Conservation (phyloP, 2,797 vertebrate species). For the Zalophus californianus region DNA sequence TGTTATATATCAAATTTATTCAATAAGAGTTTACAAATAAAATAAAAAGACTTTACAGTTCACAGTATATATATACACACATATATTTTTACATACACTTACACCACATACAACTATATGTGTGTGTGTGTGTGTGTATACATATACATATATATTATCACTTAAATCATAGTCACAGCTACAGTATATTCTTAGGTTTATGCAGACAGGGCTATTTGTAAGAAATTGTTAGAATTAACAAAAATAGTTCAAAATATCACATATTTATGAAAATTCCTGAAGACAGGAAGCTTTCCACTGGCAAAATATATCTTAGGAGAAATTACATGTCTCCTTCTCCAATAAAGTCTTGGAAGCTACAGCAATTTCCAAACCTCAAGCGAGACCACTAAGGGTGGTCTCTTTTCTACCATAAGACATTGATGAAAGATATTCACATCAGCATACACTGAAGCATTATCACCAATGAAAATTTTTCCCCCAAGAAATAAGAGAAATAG, state of each 20-base stretch:
- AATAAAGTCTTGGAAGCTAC: background rate
- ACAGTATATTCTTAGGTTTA: background rate
- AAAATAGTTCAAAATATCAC: background rate
- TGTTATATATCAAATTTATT: background rate
- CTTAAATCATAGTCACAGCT: background rate
- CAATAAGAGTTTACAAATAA: background rate
- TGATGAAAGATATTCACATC: background rate
- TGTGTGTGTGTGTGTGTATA: background rate
- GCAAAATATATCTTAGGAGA: background rate
- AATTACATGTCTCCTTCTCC: background rate
- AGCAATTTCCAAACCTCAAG: background rate
- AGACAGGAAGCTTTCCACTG: background rate
- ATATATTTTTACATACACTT: background rate
- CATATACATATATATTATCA: background rate
- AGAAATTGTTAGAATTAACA: constrained; percentile 41
- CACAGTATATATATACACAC: background rate
- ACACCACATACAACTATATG: background rate
- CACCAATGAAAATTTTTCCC: constrained; percentile 2
- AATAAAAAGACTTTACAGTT: background rate
- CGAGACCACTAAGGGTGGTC: background rate
- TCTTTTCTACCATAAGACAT: background rate
- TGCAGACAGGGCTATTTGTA: background rate
- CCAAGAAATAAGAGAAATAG: constrained; percentile 62
- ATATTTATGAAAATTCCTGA: constrained; percentile 18
- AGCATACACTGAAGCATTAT: background rate